These are phyloP conservation scores for Choristoneura rosaceana DNA, from an alignment of 2,888 invertebrate genomes.

Conservation along the genomic window DNA sequence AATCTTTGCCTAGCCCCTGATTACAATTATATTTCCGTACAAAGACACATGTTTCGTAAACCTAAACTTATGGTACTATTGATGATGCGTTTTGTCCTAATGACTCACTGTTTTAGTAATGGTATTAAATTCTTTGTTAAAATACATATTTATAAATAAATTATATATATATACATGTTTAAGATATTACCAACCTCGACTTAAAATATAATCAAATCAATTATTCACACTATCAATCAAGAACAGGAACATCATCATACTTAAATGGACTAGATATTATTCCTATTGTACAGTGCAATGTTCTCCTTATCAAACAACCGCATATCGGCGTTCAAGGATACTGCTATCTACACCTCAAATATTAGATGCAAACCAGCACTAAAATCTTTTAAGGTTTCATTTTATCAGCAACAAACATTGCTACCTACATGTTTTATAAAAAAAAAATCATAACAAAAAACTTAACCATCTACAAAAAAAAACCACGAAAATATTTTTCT, in stretches of 20 bases:
- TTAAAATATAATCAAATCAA: background rate
- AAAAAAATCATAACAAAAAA: background rate
- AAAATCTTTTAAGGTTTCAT: slow-evolving; percentile 15
- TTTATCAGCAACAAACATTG: background rate
- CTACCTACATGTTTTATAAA: background rate
- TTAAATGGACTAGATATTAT: slow-evolving; percentile 8
- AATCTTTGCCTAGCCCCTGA: too few species aligned
- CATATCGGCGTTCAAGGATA: slow-evolving; percentile 34
- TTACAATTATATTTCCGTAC: too few species aligned
- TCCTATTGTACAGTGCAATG: slow-evolving; percentile 22
- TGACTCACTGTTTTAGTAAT: too few species aligned
- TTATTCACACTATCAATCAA: slow-evolving; percentile 1
- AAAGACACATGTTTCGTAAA: too few species aligned
- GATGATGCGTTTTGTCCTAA: too few species aligned
- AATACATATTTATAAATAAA: too few species aligned
- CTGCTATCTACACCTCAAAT: slow-evolving; percentile 25
- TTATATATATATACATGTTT: too few species aligned
- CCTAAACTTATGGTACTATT: too few species aligned
- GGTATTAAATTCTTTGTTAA: too few species aligned
- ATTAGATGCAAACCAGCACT: slow-evolving; percentile 23
- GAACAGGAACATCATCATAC: background rate
- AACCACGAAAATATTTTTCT: background rate
- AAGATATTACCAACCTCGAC: background rate
- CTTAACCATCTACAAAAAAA: background rate
- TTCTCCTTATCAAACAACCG: slow-evolving; percentile 34